phyloP scores from a whole-genome alignment of 2,113 vertebrate genomes.

The Orthonyx spaldingii region DNA sequence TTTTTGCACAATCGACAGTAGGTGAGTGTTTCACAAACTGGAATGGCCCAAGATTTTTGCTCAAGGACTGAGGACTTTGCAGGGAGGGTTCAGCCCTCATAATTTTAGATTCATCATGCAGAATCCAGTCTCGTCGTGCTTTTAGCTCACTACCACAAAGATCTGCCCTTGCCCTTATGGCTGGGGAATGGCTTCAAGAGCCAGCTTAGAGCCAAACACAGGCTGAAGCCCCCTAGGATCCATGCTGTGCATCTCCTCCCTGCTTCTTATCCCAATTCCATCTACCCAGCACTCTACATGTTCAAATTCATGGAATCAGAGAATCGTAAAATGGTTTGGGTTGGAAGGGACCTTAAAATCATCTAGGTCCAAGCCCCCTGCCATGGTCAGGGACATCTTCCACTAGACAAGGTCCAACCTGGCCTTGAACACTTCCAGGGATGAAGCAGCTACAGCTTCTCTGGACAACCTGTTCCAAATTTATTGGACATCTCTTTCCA shows the following conservation, averaged over 20 bases:
- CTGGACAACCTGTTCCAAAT: not conserved
- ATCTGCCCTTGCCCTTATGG: not conserved
- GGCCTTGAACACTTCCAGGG: not conserved
- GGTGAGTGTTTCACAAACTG: not conserved
- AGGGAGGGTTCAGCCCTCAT: not conserved
- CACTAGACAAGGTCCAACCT: not conserved
- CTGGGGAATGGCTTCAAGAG: not conserved
- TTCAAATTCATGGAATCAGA: not conserved
- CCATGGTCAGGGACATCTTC: not conserved
- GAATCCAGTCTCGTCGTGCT: not conserved
- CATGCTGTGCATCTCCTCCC: not conserved
- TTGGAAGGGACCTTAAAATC: not conserved
- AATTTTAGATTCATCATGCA: not conserved
- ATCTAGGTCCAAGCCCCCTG: no score
- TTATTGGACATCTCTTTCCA: not conserved
- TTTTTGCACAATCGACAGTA: not conserved
- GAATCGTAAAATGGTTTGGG: not conserved
- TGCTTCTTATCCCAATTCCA: not conserved
- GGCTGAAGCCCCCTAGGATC: not conserved
- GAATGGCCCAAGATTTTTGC: not conserved
- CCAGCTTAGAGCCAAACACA: not conserved
- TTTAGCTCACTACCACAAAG: not conserved
- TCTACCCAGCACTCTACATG: not conserved
- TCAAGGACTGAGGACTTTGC: not conserved
- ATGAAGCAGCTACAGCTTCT: not conserved